These are phyloP conservation scores for Carlito syrichta DNA, from an alignment of 2,113 vertebrate genomes.

Conservation along the genomic window DNA sequence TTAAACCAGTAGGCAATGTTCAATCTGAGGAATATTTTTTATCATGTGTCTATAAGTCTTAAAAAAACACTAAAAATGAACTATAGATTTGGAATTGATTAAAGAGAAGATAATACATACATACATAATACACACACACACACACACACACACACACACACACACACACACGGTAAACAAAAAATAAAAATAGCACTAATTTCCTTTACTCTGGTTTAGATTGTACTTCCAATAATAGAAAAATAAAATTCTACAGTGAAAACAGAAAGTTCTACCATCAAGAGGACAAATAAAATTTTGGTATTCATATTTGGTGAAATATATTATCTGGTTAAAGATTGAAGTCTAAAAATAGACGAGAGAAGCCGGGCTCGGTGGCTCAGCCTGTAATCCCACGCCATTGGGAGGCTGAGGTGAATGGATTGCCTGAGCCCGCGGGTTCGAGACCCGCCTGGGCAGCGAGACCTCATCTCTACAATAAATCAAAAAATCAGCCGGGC, in stretches of 20 bases:
- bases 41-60: neutral
- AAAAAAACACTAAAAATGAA: neutral
- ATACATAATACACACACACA: neutral
- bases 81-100: neutral
- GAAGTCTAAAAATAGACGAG: neutral
- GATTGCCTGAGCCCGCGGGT: no score
- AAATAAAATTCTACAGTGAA: neutral
- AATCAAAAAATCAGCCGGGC: no score
- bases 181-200: neutral
- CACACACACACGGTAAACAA: neutral
- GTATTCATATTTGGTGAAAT: neutral
- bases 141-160: neutral
- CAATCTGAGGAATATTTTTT: neutral
- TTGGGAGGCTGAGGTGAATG: no score
- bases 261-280: neutral
- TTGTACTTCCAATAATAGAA: neutral
- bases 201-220: neutral
- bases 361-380: no score
- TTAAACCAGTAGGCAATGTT: neutral
- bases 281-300: neutral
- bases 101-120: neutral
- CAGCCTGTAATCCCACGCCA: no score
- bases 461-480: no score
- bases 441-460: no score
- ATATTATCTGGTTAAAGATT: neutral